A percentile compares a stretch with the other conserved stretches of the same genome.
These are phyloP conservation scores for Saccostrea cuccullata DNA, from an alignment of 1,140 invertebrate genomes.

Conservation along the genomic window DNA sequence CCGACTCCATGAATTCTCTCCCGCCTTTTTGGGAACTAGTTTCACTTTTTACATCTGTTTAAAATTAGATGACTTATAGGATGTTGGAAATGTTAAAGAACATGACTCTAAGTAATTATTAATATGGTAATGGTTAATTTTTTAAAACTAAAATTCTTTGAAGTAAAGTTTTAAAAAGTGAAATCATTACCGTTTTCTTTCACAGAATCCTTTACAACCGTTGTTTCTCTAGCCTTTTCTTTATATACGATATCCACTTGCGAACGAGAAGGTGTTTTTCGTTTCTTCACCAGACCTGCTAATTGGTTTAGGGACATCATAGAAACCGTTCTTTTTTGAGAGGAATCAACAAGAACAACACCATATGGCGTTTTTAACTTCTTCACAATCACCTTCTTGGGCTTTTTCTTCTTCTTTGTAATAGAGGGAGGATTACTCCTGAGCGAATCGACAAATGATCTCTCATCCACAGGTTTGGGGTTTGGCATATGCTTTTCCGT, in stretches of 20 bases:
- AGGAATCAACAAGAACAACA: neutral
- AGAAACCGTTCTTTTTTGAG: neutral
- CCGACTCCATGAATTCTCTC: neutral
- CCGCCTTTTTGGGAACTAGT: neutral
- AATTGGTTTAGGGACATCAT: slow-evolving; percentile 15
- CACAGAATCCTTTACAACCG: neutral
- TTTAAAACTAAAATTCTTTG: neutral
- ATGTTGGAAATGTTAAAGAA: too few relatives aligned
- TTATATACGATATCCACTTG: neutral
- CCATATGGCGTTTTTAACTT: slow-evolving; percentile 1
- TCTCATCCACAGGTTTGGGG: neutral
- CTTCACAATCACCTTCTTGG: neutral
- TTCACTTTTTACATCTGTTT: neutral
- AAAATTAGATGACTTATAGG: neutral
- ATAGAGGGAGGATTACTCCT: neutral
- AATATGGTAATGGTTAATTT: too few relatives aligned
- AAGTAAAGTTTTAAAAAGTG: neutral
- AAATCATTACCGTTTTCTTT: neutral
- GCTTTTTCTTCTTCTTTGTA: slow-evolving; percentile 9
- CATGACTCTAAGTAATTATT: too few relatives aligned
- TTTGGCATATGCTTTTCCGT: slow-evolving; percentile 10
- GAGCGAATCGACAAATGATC: neutral
- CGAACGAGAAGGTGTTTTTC: neutral
- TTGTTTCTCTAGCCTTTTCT: neutral
- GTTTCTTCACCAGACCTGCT: neutral